Evolutionary conservation across 1,140 invertebrate genomes (phyloP), one percentile per base, ranked within the genome.

Genomic region (Araneus ventricosus): DNA sequence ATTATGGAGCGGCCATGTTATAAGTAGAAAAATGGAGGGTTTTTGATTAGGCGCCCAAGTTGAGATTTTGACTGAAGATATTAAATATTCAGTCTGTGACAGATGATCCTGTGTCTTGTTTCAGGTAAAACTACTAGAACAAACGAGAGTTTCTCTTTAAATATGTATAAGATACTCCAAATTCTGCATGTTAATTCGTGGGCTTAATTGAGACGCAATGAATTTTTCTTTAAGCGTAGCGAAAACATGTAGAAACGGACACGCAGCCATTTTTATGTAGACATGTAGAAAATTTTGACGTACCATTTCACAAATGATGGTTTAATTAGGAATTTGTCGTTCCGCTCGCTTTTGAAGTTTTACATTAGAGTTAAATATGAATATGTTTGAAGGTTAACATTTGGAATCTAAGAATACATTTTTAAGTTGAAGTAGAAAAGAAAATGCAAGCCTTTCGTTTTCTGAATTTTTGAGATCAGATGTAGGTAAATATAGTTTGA

Each of bases 101-200:
- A 88, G 59, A 88, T 88, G 87, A 75, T 52, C 39, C 10, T 39
- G 39, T 20, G 61, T 41, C 45, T 41, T 34, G 7, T 75, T 88
- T 70, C 63, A 70, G 45, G 61, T 88, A 75, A 7, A 59, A 37
- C 39, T 52, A 52, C 39, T 17, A 27, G 82, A 27, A 67, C 63
- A 67, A 37, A 75, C 30, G 70, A 37, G 70, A 20, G 10, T 75
- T 86, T 7, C 27, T 86, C 17, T 88, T 88, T 88, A 88, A 88
- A 88, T 63, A 88, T 88, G 39, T 30, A 88, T 88, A 75, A 75
- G 87, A 39, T 75, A 67, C 61, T 88, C 34, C 63, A 34, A 41
- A 70, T 87, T 88, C 87, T 52, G 87, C 63, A 88, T 88, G 87
- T 88, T 88, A 67, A 88, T 67, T 88, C 45, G 37, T 34, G 34